phyloP scores from a whole-genome alignment of 1,140 invertebrate genomes.

The Sipha flava region DNA sequence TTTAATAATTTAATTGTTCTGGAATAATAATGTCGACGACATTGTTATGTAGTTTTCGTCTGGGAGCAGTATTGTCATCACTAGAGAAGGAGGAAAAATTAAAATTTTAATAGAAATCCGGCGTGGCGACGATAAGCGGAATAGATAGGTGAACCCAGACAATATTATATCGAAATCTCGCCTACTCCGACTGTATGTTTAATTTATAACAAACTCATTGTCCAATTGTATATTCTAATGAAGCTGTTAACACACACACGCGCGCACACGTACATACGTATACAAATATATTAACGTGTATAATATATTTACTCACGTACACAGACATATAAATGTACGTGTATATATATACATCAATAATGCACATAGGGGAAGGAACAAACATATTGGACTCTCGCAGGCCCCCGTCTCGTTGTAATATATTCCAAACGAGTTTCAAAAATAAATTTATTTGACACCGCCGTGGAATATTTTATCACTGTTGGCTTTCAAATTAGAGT shows the following conservation, averaged over 20 bases:
- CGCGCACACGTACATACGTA: background rate
- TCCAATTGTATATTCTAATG: slow-evolving; percentile 30
- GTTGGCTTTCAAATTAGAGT: slow-evolving; percentile 28
- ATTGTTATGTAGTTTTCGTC: no score
- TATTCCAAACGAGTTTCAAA: slow-evolving; percentile 27
- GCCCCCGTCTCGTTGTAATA: background rate
- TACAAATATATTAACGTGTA: background rate
- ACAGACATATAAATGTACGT: background rate
- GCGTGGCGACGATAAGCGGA: background rate
- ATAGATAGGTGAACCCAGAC: background rate
- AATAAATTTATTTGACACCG: slow-evolving; percentile 29
- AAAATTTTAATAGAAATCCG: background rate
- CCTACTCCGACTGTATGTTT: slow-evolving; percentile 8
- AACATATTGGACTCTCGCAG: background rate
- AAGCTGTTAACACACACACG: slow-evolving; percentile 14
- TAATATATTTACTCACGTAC: background rate
- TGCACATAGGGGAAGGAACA: background rate
- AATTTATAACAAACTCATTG: slow-evolving; percentile 22
- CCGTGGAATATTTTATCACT: slow-evolving; percentile 25
- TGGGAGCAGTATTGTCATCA: no score
- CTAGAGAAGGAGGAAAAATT: background rate
- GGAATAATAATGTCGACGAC: no score
- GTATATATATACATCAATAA: no score
- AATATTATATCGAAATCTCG: background rate
- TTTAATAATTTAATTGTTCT: no score